Conservation (phyloP, 1,140 invertebrate species). For the Brachystomella parvula region DNA sequence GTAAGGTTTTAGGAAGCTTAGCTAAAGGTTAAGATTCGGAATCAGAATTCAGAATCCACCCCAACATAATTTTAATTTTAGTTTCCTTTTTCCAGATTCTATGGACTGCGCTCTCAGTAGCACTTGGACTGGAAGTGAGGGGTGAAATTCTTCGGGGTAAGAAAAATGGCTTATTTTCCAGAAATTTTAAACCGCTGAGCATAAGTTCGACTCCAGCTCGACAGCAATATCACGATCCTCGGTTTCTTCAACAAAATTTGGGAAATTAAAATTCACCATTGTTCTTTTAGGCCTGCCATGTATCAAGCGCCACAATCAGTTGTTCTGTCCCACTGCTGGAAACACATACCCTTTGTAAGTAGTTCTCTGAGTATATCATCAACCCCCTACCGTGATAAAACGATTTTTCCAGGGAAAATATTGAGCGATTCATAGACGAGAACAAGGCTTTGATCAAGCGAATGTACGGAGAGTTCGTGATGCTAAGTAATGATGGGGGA, state of each 20-base stretch:
- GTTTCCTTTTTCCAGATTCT: slow-evolving; percentile 59
- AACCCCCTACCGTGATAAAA: no score
- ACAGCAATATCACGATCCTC: no score
- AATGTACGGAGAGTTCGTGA: slow-evolving; percentile 81
- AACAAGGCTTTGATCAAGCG: slow-evolving; percentile 85
- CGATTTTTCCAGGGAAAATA: slow-evolving; percentile 64
- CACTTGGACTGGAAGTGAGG: slow-evolving; percentile 69
- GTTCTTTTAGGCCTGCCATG: slow-evolving; percentile 59
- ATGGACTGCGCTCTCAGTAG: slow-evolving; percentile 77
- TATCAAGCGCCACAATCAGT: slow-evolving; percentile 75
- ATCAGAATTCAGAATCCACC: no score
- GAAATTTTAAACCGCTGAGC: no score
- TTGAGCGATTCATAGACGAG: slow-evolving; percentile 84
- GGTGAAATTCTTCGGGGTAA: slow-evolving; percentile 55
- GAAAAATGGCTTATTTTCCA: background rate
- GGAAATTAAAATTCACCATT: no score
- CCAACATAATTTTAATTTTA: no score
- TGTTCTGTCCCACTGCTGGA: slow-evolving; percentile 82
- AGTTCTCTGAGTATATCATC: slow-evolving; percentile 6
- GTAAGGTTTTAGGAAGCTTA: no score
- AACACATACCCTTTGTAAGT: slow-evolving; percentile 78
- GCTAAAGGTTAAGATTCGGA: no score
- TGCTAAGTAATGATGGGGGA: slow-evolving; percentile 41
- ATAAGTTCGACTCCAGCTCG: no score
- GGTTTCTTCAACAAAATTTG: no score